Conservation (phyloP, 2,113 vertebrate species). For the Syrmaticus mikado region DNA sequence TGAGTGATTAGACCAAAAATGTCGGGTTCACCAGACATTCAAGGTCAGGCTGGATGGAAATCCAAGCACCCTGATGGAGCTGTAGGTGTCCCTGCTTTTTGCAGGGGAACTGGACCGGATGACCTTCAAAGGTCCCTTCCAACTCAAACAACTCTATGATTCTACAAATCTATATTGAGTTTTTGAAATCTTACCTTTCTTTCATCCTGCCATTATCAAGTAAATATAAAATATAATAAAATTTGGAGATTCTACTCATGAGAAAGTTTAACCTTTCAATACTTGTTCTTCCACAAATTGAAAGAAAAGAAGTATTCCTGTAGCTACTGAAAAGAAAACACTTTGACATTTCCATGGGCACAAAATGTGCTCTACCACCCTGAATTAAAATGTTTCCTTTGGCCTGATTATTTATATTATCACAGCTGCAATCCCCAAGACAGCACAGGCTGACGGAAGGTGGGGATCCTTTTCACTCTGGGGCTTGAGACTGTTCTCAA, state of each 20-base stretch:
- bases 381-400: conserved; percentile 29
- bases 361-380: not conserved
- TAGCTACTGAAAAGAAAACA: not conserved
- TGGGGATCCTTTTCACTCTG: not conserved
- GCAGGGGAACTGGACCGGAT: not conserved
- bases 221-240: not conserved
- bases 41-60: not conserved
- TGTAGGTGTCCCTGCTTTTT: not conserved
- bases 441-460: not conserved
- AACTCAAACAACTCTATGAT: not conserved
- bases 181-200: not conserved
- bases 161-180: not conserved
- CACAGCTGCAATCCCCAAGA: not conserved
- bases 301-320: not conserved
- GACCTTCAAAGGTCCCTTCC: not conserved
- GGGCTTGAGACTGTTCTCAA: not conserved
- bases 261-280: conserved; percentile 31
- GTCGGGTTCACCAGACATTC: not conserved
- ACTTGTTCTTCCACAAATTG: conserved; percentile 5
- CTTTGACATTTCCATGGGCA: conserved; percentile 45
- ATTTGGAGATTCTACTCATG: conserved; percentile 4
- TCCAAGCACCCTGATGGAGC: not conserved
- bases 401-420: not conserved
- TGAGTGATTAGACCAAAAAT: not conserved
- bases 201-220: not conserved